Base-by-base conservation (phyloP, 2,888 invertebrate genomes). In the Ochlodes sylvanus region DNA sequence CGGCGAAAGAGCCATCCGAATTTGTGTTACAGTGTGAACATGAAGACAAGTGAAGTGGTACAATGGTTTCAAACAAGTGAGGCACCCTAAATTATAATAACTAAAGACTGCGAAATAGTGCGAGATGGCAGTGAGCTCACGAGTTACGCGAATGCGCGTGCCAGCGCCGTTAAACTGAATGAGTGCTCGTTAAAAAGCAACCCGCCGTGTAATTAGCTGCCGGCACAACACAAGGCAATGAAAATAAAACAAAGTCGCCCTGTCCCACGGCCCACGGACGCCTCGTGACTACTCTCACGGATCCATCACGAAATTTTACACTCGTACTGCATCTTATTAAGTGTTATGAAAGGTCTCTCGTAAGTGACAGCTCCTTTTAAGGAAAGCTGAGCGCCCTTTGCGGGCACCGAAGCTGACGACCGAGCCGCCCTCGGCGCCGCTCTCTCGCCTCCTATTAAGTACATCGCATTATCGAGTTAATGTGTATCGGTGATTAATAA, bases 291-390 rank as follows among this genome's bases (percentile, higher is more conserved):
- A 71, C 86, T 83, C 86, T 83, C 85, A 82, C 85, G 85, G 83
- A 87, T 86, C 85, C 89, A 89, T 90, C 92, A 90, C 92, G 90
- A 89, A 87, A 85, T 82, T 85, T 87, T 81, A 86, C 88, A 87
- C 85, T 86, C 84, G 79, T 79, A 83, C 85, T 83, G 87, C 83
- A 88, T 88, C 87, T 87, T 87, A 87, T 90, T 89, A 88, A 85
- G 85, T 86, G 83, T 89, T 90, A 90, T 91, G 90, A 91, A 90
- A 90, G 86, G 84, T 82, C 78, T 76, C 79, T 78, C 75, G 81
- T 83, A 86, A 87, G 86, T 88, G 89, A 89, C 88, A 85, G 81
- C 72, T 76, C 88, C 90, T 86, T 92, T 88, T 89, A 88, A 78
- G 85, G 87, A 72, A 74, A 76, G 76, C 79, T 73, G 74, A 73